phyloP scores from a whole-genome alignment of 2,113 vertebrate species.

The Elephas maximus region DNA sequence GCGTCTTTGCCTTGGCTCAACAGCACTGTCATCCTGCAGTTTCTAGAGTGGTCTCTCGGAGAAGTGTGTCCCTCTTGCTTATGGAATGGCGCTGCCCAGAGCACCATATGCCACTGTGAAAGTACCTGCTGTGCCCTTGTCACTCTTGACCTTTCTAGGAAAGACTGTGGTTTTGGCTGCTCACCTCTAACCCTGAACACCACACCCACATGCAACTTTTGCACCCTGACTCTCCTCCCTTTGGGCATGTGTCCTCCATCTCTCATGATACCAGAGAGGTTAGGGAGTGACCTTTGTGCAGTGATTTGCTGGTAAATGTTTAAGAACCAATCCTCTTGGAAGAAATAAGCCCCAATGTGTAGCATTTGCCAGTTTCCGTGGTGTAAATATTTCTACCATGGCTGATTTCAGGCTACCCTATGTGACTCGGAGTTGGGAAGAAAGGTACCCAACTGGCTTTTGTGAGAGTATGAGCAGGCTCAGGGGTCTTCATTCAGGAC shows the following conservation, averaged over 20 bases:
- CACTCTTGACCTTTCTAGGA: not conserved
- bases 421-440: not conserved
- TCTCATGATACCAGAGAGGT: not conserved
- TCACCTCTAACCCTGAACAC: not conserved
- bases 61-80: not conserved
- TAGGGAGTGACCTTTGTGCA: constrained; percentile 2
- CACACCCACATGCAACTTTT: not conserved
- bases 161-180: not conserved
- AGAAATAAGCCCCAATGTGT: not conserved
- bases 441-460: not conserved
- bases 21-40: not conserved
- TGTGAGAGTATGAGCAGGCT: not conserved
- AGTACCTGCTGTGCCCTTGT: not conserved
- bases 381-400: not conserved
- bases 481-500: not conserved
- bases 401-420: not conserved
- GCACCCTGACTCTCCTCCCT: not conserved
- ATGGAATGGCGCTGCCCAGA: not conserved
- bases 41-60: not conserved
- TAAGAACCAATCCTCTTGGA: not conserved
- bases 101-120: not conserved
- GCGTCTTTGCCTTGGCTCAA: not conserved
- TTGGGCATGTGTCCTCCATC: not conserved
- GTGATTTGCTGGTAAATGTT: not conserved
- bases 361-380: not conserved